Percentiles rank a stretch among this genome's conserved stretches.
Evolutionary conservation across 2,888 invertebrate genomes (phyloP).

Genomic region (Phlogophora meticulosa): DNA sequence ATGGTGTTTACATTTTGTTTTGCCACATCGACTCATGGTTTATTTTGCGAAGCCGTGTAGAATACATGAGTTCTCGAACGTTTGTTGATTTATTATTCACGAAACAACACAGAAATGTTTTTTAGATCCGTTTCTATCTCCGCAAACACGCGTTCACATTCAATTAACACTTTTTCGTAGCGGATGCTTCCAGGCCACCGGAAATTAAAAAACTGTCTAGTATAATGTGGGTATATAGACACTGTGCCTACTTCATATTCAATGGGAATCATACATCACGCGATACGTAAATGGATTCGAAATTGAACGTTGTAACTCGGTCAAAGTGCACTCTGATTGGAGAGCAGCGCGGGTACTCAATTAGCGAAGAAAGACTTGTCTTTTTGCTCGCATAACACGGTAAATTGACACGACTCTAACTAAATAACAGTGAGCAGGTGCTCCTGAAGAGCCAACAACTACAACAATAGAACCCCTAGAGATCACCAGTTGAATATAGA

Average conservation of each 20-base stretch:
- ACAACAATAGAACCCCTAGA: constrained; percentile 32
- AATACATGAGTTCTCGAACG: constrained; percentile 62
- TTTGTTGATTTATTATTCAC: constrained; percentile 64
- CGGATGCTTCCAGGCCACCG: constrained; percentile 83
- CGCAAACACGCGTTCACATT: constrained; percentile 77
- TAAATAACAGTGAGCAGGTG: constrained; percentile 38
- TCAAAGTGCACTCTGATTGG: constrained; percentile 7
- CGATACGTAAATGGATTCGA: constrained; percentile 30
- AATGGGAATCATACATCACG: constrained; percentile 33
- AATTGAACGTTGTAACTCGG: constrained; percentile 31
- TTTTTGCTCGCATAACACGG: constrained; percentile 14
- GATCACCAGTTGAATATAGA: constrained; percentile 55
- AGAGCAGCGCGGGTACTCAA: background rate
- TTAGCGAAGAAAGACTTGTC: background rate
- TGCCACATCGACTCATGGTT: constrained; percentile 49
- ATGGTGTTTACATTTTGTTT: constrained; percentile 51
- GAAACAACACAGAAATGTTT: constrained; percentile 65
- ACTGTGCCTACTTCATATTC: constrained; percentile 58
- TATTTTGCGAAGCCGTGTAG: constrained; percentile 50
- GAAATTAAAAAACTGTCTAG: constrained; percentile 89
- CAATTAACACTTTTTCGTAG: constrained; percentile 88
- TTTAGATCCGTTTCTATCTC: constrained; percentile 72
- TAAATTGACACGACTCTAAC: constrained; percentile 15
- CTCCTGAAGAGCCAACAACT: constrained; percentile 43
- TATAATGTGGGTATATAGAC: constrained; percentile 67